These are phyloP conservation scores for Syritta pipiens DNA, from an alignment of 2,888 invertebrate species.

Conservation along the genomic window DNA sequence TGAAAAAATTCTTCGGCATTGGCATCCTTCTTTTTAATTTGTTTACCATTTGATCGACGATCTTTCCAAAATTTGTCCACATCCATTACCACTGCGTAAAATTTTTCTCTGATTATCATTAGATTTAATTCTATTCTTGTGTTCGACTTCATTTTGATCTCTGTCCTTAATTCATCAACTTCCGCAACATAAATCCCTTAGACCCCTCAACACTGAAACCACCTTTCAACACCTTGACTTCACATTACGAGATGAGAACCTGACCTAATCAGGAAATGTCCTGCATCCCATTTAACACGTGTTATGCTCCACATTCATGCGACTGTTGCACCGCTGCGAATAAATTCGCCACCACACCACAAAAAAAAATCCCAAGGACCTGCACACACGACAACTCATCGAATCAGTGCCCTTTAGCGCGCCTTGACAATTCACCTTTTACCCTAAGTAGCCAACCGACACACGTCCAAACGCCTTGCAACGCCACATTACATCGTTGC, in stretches of 20 bases:
- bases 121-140: no score
- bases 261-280: not conserved
- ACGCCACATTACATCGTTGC: not conserved
- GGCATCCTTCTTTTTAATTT: no score
- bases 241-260: not conserved
- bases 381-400: not conserved
- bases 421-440: slow-evolving; percentile 35
- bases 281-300: not conserved
- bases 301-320: no score
- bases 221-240: not conserved
- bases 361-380: slow-evolving; percentile 11
- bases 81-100: no score
- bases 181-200: no score
- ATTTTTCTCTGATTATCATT: no score
- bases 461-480: not conserved
- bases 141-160: no score
- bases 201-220: no score
- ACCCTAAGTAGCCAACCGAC: slow-evolving; percentile 9
- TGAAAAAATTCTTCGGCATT: no score
- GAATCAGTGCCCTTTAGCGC: not conserved
- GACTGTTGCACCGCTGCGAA: no score
- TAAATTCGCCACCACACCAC: not conserved
- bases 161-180: no score
- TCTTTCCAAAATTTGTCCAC: not conserved
- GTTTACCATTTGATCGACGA: no score